Base-by-base conservation (phyloP, 2,888 invertebrate species). In the Drosophila rubida region DNA sequence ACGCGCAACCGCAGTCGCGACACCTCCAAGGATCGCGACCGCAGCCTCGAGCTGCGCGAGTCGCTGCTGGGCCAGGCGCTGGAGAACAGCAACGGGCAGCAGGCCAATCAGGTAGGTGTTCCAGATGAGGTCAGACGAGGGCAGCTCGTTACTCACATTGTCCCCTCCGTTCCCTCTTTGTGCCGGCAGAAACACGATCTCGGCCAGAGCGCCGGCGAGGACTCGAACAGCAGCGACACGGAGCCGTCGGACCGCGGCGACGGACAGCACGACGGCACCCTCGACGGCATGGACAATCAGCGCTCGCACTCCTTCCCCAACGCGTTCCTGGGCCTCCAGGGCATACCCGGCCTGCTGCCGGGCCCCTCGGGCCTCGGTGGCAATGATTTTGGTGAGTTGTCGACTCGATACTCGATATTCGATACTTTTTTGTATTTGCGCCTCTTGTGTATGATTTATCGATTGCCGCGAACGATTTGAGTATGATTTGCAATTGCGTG, bases 361-460 rank as follows among this genome's bases (percentile, higher is more conserved):
- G 97, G 97, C 88, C 97, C 97, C 35, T 97, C 97, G 74, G 96
- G 96, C 89, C 95, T 97, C 92, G 94, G 94, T 90, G 93, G 96
- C 92, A 95, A 95, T 92, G 96, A 95, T 92, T 96, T 96, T 93
- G 96, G 96, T 96, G 93, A 95, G 95, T 95, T 37, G 4, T 41
- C 7, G 11, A 22, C 37, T 32, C 8, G 1, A 35, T 44, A 41
- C 5, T 23, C 23, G 23, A 23, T 13, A 35, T 35, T n/a, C n/a
- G n/a, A n/a, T n/a, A n/a, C n/a, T n/a, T n/a, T n/a, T n/a, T n/a
- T n/a, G n/a, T 69, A 85, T 70, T 75, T 79, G 86, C 80, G 86
- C 80, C 88, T 85, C 83, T 82, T 84, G 83, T 73, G 65, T 83
- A 83, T 87, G 67, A 83, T 87, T 82, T 82, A 58, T 53, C 59